A percentile compares a stretch with the other conserved stretches of the same genome.
These are phyloP conservation scores for Drosophila repletoides DNA, from an alignment of 1,140 invertebrate species.

Conservation along the genomic window DNA sequence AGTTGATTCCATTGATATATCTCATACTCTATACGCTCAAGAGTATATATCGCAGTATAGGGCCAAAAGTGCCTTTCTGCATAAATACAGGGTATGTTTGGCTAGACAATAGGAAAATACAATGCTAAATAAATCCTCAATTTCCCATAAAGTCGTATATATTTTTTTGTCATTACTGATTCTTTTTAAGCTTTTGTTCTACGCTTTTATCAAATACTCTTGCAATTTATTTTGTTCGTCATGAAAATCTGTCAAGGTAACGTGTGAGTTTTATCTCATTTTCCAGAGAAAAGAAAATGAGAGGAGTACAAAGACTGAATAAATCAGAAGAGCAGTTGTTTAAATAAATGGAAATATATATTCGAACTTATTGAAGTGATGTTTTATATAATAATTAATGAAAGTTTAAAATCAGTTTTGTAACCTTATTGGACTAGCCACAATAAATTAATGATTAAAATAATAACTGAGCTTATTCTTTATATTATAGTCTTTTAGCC, in stretches of 20 bases:
- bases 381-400: too few relatives aligned
- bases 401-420: too few relatives aligned
- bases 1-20: too few relatives aligned
- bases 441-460: too few relatives aligned
- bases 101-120: not conserved
- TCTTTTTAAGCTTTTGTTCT: not conserved
- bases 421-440: too few relatives aligned
- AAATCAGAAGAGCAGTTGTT: not conserved
- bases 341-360: not conserved
- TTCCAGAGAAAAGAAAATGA: not conserved
- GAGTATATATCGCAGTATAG: too few relatives aligned
- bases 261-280: not conserved
- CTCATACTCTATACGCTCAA: too few relatives aligned
- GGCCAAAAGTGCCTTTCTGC: too few relatives aligned
- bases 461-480: too few relatives aligned
- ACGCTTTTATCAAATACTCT: slow-evolving; percentile 15
- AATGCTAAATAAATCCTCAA: not conserved
- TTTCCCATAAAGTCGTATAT: not conserved
- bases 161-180: not conserved
- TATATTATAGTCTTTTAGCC: not conserved
- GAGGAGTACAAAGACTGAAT: not conserved
- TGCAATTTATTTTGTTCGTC: slow-evolving; percentile 5
- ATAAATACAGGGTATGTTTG: not conserved
- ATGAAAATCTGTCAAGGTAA: slow-evolving; percentile 31
- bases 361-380: too few relatives aligned